Evolutionary conservation across 2,797 vertebrate genomes (phyloP), one percentile per base, ranked within the genome.

Genomic region (Sciurus vulgaris): DNA sequence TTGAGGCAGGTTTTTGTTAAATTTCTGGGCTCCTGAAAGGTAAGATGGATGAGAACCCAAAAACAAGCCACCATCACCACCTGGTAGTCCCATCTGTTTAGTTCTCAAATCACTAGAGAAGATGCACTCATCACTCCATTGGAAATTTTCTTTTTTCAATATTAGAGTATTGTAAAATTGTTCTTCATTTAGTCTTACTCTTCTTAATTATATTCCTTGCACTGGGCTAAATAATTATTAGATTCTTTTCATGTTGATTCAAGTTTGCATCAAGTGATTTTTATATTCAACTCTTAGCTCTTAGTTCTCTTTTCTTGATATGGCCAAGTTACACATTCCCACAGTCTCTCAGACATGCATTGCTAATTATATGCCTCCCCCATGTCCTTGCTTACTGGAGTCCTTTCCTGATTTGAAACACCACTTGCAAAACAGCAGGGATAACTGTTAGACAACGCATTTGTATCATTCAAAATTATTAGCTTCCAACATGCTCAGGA

Each of bases 161-260:
- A 63, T 72, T 81, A 73, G 28, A 61, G 44, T 94, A 24, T 74
- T 74, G 1, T 6, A 89, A 82, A 96, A 63, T n/a, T 83, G 11
- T 79, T 74, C 26, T 79, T 56, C 47, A 76, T 76, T 76, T 93
- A 83, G 89, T 90, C 26, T 72, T 82, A 78, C 44, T 79, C 59
- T 79, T 94, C 54, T 85, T 89, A 85, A 88, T 83, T 88, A 86
- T 92, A 83, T 0, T 59, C 44, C 22, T 89, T 81, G 7, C 47
- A 41, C 38, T 81, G 5, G 15, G 22, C 22, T 93, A 91, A 95
- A 86, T 69, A 54, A 78, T 89, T 89, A 56, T 20, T 1, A 30
- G 28, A 56, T 79, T 38, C 35, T 63, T 61, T 92, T 79, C 82
- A 79, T 87, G 69, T 35, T 88, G 67, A 78, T 78, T 74, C 30